Percentiles rank a stretch among this genome's conserved stretches.
phyloP scores from a whole-genome alignment of 2,113 vertebrate species.

The Microcebus jonahi region DNA sequence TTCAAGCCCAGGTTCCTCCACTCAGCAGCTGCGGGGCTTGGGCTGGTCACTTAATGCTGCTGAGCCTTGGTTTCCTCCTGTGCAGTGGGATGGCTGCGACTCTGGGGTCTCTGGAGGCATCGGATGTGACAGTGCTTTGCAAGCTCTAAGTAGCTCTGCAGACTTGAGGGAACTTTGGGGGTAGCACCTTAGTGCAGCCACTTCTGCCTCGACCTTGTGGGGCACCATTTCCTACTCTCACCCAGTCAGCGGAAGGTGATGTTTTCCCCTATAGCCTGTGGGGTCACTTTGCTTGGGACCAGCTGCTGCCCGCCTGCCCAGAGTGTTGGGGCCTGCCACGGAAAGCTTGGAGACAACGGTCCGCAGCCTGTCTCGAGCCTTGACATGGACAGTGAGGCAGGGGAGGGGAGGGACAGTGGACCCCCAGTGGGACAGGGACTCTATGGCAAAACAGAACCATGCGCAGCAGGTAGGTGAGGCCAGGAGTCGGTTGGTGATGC shows the following conservation, averaged over 20 bases:
- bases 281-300: not conserved
- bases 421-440: not conserved
- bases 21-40: not conserved
- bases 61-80: not conserved
- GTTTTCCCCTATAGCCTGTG: not conserved
- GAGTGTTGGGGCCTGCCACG: not conserved
- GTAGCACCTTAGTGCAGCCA: not conserved
- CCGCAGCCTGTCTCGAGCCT: not conserved
- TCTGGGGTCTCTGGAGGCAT: not conserved
- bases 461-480: not conserved
- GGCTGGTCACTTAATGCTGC: too few species aligned
- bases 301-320: not conserved
- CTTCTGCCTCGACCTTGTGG: not conserved
- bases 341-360: not conserved
- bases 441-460: not conserved
- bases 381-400: not conserved
- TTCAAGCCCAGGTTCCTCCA: not conserved
- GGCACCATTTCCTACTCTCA: not conserved
- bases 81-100: not conserved
- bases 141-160: not conserved
- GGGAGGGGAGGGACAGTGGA: not conserved
- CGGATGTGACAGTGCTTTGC: not conserved
- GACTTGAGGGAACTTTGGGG: fast-evolving
- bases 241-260: not conserved
- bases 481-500: not conserved